phyloP scores from a whole-genome alignment of 2,888 invertebrate genomes.

The Campoplex capitator region DNA sequence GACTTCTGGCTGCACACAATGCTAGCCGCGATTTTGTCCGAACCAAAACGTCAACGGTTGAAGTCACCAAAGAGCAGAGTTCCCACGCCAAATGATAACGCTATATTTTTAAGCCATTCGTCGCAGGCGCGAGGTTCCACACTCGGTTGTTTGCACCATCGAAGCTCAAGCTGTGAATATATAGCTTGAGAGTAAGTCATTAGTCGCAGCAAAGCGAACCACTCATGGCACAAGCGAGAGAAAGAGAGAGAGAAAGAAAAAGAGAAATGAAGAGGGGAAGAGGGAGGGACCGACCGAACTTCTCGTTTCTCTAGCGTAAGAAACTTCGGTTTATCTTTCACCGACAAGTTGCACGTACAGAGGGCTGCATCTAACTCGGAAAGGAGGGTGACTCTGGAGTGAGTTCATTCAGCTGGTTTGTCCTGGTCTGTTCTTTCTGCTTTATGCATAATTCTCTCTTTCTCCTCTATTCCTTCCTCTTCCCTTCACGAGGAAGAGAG shows the following conservation, averaged over 20 bases:
- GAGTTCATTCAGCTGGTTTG: conserved; percentile 50
- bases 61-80: conserved; percentile 22
- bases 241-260: not conserved
- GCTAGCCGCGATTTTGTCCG: not conserved
- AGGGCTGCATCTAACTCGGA: conserved; percentile 50
- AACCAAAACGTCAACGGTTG: conserved; percentile 6
- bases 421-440: conserved; percentile 48
- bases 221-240: conserved; percentile 29
- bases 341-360: conserved; percentile 52
- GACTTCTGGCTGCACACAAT: not conserved
- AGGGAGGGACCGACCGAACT: conserved; percentile 53
- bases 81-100: conserved; percentile 10
- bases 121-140: conserved; percentile 45
- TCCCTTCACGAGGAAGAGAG: not conserved
- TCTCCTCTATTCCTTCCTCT: not conserved
- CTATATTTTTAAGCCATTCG: conserved; percentile 53
- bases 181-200: conserved; percentile 69
- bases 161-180: conserved; percentile 37
- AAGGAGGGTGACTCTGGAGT: conserved; percentile 58
- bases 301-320: conserved; percentile 69
- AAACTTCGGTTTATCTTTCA: conserved; percentile 77
- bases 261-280: conserved; percentile 18
- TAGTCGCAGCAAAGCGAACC: conserved; percentile 67
- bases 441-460: conserved; percentile 43
- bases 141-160: conserved; percentile 45